Conservation (phyloP, 1,140 invertebrate species). For the Mesaphorura yosii region DNA sequence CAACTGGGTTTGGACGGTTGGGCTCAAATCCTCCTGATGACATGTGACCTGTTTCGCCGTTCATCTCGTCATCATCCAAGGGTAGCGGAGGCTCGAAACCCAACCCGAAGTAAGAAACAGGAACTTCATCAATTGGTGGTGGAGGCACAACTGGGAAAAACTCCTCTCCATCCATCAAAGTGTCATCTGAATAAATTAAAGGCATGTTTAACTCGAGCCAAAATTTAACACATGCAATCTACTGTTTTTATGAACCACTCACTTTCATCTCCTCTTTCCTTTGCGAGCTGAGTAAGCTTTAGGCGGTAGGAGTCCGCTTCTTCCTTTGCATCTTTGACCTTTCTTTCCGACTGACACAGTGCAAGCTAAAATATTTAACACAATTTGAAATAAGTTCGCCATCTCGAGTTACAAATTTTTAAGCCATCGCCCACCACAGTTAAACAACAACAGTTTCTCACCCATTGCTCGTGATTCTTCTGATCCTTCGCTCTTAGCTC, state of each 20-base stretch:
- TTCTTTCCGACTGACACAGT: slow-evolving; percentile 30
- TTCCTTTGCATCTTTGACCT: slow-evolving; percentile 23
- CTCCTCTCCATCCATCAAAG: slow-evolving; percentile 17
- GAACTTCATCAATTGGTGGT: slow-evolving; percentile 11
- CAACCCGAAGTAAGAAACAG: slow-evolving; percentile 25
- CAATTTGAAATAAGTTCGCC: neutral
- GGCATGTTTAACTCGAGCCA: slow-evolving; percentile 2
- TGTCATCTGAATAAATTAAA: slow-evolving; percentile 10
- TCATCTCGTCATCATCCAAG: slow-evolving; percentile 17
- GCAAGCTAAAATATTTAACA: slow-evolving; percentile 19
- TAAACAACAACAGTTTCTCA: slow-evolving; percentile 8
- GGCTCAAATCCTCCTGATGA: neutral
- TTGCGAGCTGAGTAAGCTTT: slow-evolving; percentile 20
- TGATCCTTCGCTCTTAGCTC: slow-evolving; percentile 25
- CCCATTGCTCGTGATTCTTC: slow-evolving; percentile 27
- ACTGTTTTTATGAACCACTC: slow-evolving; percentile 7
- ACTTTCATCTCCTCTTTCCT: slow-evolving; percentile 24
- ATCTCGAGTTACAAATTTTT: neutral
- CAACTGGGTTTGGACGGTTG: slow-evolving; percentile 13
- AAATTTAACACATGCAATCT: neutral
- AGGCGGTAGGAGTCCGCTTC: slow-evolving; percentile 24
- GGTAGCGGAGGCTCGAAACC: slow-evolving; percentile 25
- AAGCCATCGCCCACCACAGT: too few relatives aligned
- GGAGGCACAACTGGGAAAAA: slow-evolving; percentile 8
- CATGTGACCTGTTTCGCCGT: slow-evolving; percentile 1